Evolutionary conservation across 2,888 invertebrate genomes (phyloP).

Genomic region (Lapara coniferarum): DNA sequence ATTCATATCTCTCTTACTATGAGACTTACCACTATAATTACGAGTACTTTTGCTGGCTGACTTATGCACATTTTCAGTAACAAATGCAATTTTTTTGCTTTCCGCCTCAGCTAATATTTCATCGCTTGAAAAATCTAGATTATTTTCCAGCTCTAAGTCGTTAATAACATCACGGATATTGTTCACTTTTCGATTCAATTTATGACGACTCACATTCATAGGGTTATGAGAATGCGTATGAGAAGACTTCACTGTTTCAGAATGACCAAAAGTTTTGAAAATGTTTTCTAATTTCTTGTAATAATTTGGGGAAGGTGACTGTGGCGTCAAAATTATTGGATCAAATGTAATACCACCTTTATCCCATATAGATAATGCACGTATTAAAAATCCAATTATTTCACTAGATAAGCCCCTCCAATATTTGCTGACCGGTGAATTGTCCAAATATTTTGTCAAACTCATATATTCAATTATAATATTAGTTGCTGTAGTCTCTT

Average conservation of each 20-base stretch:
- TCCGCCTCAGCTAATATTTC: conserved; percentile 60
- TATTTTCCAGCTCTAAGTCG: conserved; percentile 55
- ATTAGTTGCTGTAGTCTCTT: conserved; percentile 41
- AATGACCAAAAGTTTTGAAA: conserved; percentile 48
- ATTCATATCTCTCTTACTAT: neutral
- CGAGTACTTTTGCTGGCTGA: neutral
- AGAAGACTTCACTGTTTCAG: conserved; percentile 31
- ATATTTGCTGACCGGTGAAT: conserved; percentile 62
- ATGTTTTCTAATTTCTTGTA: conserved; percentile 59
- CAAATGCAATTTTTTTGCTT: conserved; percentile 38
- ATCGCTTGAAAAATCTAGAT: conserved; percentile 40
- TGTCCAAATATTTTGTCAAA: conserved; percentile 59
- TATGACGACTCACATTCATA: conserved; percentile 29
- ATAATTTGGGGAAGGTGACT: conserved; percentile 54
- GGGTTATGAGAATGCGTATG: conserved; percentile 31
- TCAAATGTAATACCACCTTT: conserved; percentile 72
- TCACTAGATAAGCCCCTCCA: conserved; percentile 62
- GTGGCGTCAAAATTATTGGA: conserved; percentile 62
- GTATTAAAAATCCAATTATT: conserved; percentile 62
- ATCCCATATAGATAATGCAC: conserved; percentile 71
- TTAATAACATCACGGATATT: conserved; percentile 75
- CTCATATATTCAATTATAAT: conserved; percentile 55
- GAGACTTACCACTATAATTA: conserved; percentile 26
- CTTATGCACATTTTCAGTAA: neutral
- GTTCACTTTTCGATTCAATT: conserved; percentile 55